Evolutionary conservation across 2,888 invertebrate genomes (phyloP).

Genomic region (Clanis bilineata): DNA sequence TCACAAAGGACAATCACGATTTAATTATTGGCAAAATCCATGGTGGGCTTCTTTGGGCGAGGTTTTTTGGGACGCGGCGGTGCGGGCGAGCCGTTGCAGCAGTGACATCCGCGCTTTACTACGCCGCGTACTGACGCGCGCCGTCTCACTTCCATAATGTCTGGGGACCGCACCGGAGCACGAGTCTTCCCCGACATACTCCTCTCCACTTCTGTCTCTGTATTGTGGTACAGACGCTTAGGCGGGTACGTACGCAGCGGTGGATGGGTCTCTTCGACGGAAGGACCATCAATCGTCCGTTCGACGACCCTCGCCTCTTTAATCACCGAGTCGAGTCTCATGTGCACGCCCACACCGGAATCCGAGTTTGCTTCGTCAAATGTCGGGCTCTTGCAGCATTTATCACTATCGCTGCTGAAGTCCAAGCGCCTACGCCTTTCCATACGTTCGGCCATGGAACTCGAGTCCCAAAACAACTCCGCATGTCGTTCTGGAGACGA

Average conservation of each 20-base stretch:
- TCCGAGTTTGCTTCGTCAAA: conserved; percentile 73
- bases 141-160: conserved; percentile 45
- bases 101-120: conserved; percentile 83
- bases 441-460: conserved; percentile 63
- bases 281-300: conserved; percentile 55
- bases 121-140: conserved; percentile 78
- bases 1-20: conserved; percentile 10
- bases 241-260: conserved; percentile 70
- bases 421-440: conserved; percentile 61
- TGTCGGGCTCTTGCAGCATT: conserved; percentile 68
- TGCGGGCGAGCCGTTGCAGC: conserved; percentile 82
- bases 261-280: conserved; percentile 59
- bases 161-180: conserved; percentile 52
- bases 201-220: conserved; percentile 55
- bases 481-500: conserved; percentile 67
- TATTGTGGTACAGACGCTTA: conserved; percentile 47
- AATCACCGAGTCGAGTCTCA: conserved; percentile 74
- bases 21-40: conserved; percentile 49
- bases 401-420: conserved; percentile 75
- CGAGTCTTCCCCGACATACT: conserved; percentile 69
- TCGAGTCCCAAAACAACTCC: conserved; percentile 75
- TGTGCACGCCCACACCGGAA: conserved; percentile 61
- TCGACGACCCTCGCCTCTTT: conserved; percentile 64
- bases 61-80: conserved; percentile 76
- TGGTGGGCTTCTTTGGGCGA: conserved; percentile 54